phyloP scores from a whole-genome alignment of 2,113 vertebrate genomes.

The Hydrochoerus hydrochaeris region DNA sequence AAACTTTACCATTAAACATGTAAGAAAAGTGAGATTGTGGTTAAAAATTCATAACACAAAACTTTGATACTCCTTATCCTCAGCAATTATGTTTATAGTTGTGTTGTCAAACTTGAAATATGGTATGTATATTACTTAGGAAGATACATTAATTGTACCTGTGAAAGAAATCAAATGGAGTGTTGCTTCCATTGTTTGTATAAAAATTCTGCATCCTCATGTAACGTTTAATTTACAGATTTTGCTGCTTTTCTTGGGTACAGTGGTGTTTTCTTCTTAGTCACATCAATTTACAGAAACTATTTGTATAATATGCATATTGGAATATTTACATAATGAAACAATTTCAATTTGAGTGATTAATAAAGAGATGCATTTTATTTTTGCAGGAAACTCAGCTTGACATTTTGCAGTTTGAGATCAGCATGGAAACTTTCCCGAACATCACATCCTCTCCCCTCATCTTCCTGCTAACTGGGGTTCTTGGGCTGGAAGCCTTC shows the following conservation, averaged over 20 bases:
- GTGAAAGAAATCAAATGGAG: neutral
- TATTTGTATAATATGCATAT: neutral
- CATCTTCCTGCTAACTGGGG: slow-evolving; percentile 71
- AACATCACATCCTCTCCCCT: slow-evolving; percentile 27
- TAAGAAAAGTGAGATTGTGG: neutral
- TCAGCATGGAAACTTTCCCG: slow-evolving; percentile 35
- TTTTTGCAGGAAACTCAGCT: slow-evolving; percentile 1
- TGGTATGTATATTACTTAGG: neutral
- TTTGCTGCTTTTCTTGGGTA: neutral
- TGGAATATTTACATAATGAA: neutral
- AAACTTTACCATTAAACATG: neutral
- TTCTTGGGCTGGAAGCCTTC: slow-evolving; percentile 71
- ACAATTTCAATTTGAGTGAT: slow-evolving; percentile 18
- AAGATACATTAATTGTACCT: neutral
- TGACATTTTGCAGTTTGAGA: neutral
- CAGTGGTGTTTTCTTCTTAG: neutral
- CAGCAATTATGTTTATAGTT: neutral
- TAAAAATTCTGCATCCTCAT: neutral
- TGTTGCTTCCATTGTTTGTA: neutral
- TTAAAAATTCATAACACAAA: neutral
- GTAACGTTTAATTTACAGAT: neutral
- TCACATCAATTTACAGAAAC: neutral
- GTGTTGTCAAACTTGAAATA: neutral
- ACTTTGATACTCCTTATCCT: neutral
- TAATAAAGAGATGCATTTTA: slow-evolving; percentile 20